Evolutionary conservation across 2,113 vertebrate genomes (phyloP).

Genomic region (Phoenicopterus ruber): DNA sequence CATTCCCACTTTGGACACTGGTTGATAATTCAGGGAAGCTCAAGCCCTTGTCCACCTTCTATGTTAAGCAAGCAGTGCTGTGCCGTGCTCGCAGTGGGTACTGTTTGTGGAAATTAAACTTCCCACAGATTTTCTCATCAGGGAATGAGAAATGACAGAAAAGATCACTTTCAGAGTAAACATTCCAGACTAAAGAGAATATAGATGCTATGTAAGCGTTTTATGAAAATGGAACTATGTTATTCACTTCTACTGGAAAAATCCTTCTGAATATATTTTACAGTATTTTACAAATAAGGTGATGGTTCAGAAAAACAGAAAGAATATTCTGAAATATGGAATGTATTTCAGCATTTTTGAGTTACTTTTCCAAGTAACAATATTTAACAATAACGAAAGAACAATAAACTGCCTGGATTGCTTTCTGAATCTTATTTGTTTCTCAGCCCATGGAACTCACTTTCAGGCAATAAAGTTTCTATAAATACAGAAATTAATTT

Average conservation of each 20-base stretch:
- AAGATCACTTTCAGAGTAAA: background rate
- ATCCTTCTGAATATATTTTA: background rate
- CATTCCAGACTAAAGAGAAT: background rate
- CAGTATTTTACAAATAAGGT: background rate
- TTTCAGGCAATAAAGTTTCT: fast-evolving
- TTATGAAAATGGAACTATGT: background rate
- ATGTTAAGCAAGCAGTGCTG: background rate
- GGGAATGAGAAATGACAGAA: background rate
- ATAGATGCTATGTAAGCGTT: background rate
- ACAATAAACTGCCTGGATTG: fast-evolving
- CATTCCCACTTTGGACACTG: background rate
- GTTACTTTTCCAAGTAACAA: background rate
- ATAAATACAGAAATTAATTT: background rate
- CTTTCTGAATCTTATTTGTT: background rate
- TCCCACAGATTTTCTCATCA: background rate
- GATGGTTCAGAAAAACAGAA: background rate
- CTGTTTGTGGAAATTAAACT: background rate
- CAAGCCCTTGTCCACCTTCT: background rate
- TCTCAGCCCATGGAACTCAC: background rate
- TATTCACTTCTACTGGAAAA: background rate
- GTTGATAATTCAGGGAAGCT: background rate
- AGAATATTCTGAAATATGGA: background rate
- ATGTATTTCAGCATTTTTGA: background rate
- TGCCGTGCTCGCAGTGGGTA: background rate
- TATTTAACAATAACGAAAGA: background rate